phyloP scores from a whole-genome alignment of 2,797 vertebrate genomes.

The Heterohyrax brucei region DNA sequence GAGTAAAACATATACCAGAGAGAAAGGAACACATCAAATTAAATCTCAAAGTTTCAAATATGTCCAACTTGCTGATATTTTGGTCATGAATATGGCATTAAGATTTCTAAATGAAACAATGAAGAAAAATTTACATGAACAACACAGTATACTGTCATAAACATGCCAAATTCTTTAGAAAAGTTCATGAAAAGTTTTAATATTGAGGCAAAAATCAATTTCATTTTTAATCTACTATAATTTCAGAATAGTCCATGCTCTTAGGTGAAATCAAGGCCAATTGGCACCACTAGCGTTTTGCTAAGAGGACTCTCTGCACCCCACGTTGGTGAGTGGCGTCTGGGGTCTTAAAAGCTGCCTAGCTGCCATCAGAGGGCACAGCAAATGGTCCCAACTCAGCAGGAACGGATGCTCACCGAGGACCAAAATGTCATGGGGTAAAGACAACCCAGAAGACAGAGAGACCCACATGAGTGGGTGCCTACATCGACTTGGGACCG shows the following conservation, averaged over 20 bases:
- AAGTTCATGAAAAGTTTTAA: constrained; percentile 23
- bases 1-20: neutral
- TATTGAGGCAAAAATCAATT: constrained; percentile 44
- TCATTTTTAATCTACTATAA: constrained; percentile 13
- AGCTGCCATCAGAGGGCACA: too few species aligned
- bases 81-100: neutral
- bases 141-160: neutral
- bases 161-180: neutral
- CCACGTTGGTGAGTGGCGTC: too few species aligned
- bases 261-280: too few species aligned
- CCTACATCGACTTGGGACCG: too few species aligned
- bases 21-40: neutral
- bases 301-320: too few species aligned
- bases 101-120: constrained; percentile 20
- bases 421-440: too few species aligned
- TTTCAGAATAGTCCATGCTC: neutral
- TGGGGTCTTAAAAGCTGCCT: too few species aligned
- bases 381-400: too few species aligned
- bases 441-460: too few species aligned
- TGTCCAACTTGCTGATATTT: neutral
- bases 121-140: neutral
- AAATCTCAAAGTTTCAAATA: constrained; percentile 26
- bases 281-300: too few species aligned
- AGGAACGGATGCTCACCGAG: too few species aligned
- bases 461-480: too few species aligned